phyloP scores from a whole-genome alignment of 1,140 invertebrate species.

The Trinorchestia longiramus region DNA sequence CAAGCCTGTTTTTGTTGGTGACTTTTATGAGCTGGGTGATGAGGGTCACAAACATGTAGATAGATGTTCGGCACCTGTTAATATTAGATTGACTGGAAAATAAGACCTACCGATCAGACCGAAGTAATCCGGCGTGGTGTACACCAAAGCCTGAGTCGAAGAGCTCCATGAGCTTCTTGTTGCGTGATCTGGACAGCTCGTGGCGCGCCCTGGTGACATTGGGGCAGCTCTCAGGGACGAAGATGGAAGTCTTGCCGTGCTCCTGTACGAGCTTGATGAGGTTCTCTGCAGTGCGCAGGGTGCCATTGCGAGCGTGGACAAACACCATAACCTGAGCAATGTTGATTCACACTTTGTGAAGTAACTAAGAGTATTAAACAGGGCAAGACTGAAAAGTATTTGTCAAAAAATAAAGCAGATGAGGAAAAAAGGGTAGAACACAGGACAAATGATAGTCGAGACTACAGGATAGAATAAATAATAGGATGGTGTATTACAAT shows the following conservation, averaged over 20 bases:
- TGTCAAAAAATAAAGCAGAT: not conserved
- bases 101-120: conserved; percentile 79
- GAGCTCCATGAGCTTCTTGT: conserved; percentile 83
- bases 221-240: conserved; percentile 74
- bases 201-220: conserved; percentile 77
- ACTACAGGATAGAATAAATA: too few relatives aligned
- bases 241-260: conserved; percentile 80
- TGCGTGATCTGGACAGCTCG: conserved; percentile 79
- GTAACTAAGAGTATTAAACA: not conserved
- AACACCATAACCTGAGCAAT: conserved; percentile 92
- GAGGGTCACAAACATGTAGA: too few relatives aligned
- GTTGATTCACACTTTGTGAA: conserved; percentile 1
- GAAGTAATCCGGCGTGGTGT: conserved; percentile 96
- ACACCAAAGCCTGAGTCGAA: conserved; percentile 91
- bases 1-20: too few relatives aligned
- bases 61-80: too few relatives aligned
- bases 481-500: too few relatives aligned
- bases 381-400: not conserved
- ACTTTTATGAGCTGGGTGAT: too few relatives aligned
- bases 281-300: conserved; percentile 85
- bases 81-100: conserved; percentile 66
- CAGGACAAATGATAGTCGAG: not conserved
- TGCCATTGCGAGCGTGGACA: conserved; percentile 97
- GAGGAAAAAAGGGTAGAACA: not conserved
- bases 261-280: conserved; percentile 83